These are phyloP conservation scores for Cenopis cana DNA, from an alignment of 2,888 invertebrate species.

Conservation along the genomic window DNA sequence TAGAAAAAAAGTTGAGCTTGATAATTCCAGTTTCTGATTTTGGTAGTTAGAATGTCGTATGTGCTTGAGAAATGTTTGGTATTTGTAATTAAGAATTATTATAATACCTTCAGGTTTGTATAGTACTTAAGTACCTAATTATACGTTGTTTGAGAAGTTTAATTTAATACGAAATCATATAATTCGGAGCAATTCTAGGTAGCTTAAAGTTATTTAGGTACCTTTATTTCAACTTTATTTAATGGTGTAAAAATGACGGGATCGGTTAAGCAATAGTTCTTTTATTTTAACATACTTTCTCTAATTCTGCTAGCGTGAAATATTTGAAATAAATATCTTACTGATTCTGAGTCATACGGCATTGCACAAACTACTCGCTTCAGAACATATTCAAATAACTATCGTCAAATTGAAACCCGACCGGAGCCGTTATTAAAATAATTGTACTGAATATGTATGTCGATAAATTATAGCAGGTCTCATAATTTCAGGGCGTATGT, in stretches of 20 bases:
- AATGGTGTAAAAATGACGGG: no score
- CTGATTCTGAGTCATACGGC: background rate
- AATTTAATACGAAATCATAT: no score
- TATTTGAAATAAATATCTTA: background rate
- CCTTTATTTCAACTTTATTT: no score
- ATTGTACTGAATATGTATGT: slow-evolving; percentile 43
- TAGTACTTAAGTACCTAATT: background rate
- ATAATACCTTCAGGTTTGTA: background rate
- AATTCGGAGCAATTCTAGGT: no score
- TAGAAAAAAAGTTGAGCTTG: slow-evolving; percentile 2
- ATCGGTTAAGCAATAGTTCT: no score
- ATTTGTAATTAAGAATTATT: slow-evolving; percentile 16
- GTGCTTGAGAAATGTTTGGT: slow-evolving; percentile 12
- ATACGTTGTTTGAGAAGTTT: background rate
- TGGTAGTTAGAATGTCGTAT: background rate
- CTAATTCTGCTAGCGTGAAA: background rate
- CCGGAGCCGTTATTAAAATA: slow-evolving; percentile 40
- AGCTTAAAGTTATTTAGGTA: no score
- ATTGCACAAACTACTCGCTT: background rate
- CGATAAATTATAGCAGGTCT: slow-evolving; percentile 28
- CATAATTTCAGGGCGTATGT: slow-evolving; percentile 38
- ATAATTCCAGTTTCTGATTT: slow-evolving; percentile 21
- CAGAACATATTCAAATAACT: slow-evolving; percentile 42
- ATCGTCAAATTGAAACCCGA: slow-evolving; percentile 26
- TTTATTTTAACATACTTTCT: no score